Evolutionary conservation across 2,797 vertebrate genomes (phyloP).

Genomic region (Otolemur crassicaudatus): DNA sequence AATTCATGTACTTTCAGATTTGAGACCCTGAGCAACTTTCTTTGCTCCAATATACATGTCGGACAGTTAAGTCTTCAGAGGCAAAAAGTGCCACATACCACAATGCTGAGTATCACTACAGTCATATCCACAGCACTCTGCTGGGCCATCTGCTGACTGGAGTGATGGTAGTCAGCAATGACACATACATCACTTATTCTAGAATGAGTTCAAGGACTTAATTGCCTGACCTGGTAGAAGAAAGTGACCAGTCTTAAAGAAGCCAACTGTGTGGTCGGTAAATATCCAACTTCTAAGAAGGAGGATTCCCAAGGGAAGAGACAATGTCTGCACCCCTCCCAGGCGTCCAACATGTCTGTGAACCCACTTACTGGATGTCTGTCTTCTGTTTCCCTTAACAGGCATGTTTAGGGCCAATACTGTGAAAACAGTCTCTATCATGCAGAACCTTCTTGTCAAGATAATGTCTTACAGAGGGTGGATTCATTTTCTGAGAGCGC

Average conservation of each 20-base stretch:
- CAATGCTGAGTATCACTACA: too few relatives aligned
- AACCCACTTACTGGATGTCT: fast-evolving
- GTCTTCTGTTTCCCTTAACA: neutral
- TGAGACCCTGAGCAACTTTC: neutral
- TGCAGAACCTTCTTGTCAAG: neutral
- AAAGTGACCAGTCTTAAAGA: neutral
- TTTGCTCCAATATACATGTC: neutral
- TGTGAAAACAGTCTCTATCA: fast-evolving
- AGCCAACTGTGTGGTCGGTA: fast-evolving
- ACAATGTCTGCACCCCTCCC: too few relatives aligned
- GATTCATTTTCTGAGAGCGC: neutral
- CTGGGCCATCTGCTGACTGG: too few relatives aligned
- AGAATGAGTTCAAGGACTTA: too few relatives aligned
- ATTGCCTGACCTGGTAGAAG: neutral
- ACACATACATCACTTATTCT: too few relatives aligned
- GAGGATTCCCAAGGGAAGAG: neutral
- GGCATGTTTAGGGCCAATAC: fast-evolving
- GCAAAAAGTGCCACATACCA: too few relatives aligned
- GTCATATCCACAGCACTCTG: too few relatives aligned
- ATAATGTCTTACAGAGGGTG: neutral
- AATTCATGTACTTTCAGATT: neutral
- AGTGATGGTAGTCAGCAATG: too few relatives aligned
- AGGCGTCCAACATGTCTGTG: fast-evolving
- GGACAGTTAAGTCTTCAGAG: too few relatives aligned
- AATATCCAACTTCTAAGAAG: neutral